A percentile compares a stretch with the other conserved stretches of the same genome.
These are phyloP conservation scores for Sakesphorus luctuosus DNA, from an alignment of 2,113 vertebrate species.

Conservation along the genomic window DNA sequence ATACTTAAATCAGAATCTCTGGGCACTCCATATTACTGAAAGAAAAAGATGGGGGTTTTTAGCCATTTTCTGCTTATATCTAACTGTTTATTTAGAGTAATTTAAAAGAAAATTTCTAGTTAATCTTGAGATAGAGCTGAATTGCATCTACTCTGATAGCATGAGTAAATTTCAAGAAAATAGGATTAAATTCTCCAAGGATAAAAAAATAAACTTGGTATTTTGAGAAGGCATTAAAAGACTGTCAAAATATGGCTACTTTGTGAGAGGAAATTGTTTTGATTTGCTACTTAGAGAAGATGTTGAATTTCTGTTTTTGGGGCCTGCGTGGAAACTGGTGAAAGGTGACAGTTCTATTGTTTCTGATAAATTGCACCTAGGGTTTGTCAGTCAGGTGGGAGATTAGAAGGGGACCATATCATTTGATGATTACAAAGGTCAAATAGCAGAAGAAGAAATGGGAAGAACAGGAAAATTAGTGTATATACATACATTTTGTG, in stretches of 20 bases:
- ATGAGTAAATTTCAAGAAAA: neutral
- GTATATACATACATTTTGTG: neutral
- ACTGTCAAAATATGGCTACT: neutral
- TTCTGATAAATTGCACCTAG: neutral
- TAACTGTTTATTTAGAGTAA: neutral
- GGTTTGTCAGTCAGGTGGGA: neutral
- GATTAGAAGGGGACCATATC: neutral
- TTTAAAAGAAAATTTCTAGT: neutral
- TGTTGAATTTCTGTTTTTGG: neutral
- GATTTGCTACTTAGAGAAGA: neutral
- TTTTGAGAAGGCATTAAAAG: neutral
- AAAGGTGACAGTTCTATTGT: neutral
- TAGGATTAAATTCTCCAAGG: neutral
- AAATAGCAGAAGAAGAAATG: neutral
- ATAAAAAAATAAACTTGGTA: neutral
- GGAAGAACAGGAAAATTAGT: neutral
- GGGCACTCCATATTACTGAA: neutral
- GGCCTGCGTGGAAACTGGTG: neutral
- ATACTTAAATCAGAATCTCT: neutral
- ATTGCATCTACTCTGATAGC: neutral
- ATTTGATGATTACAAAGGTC: neutral
- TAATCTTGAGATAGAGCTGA: neutral
- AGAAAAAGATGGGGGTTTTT: fast-evolving
- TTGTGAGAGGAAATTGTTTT: neutral
- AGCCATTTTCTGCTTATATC: neutral